Evolutionary conservation across 1,140 invertebrate species (phyloP).

Genomic region (Drosophila pandora): DNA sequence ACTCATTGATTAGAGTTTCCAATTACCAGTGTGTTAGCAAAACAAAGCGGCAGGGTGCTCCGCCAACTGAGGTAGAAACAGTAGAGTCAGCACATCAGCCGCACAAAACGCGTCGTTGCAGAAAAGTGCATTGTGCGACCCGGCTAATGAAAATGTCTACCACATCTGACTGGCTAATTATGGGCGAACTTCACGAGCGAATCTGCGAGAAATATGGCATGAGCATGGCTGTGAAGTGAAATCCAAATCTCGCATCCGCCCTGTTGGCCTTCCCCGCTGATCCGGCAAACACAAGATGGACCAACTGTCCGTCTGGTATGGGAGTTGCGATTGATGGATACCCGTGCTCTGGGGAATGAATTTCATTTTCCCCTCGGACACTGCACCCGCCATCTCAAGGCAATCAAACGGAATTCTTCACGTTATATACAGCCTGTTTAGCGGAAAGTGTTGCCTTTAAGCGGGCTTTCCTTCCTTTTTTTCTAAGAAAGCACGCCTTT

Average conservation of each 20-base stretch:
- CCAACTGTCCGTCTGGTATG: conserved; percentile 1
- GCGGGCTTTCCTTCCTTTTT: conserved; percentile 7
- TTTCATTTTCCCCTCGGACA: conserved; percentile 2
- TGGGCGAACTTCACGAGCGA: conserved; percentile 1
- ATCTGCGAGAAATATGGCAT: conserved; percentile 18
- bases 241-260: conserved; percentile 24
- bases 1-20: background rate
- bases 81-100: background rate
- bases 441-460: conserved; percentile 25
- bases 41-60: too few species aligned
- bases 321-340: conserved; percentile 13
- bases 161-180: conserved; percentile 41
- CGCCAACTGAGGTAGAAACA: background rate
- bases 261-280: background rate
- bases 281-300: conserved; percentile 1
- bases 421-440: conserved; percentile 15
- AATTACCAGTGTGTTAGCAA: background rate
- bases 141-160: conserved; percentile 39
- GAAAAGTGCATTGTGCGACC: background rate
- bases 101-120: background rate
- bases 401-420: conserved; percentile 26
- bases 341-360: background rate
- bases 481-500: conserved; percentile 4
- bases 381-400: background rate
- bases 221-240: conserved; percentile 1